Evolutionary conservation across 2,113 vertebrate species (phyloP).

Genomic region (Coptodon bakossiorum): DNA sequence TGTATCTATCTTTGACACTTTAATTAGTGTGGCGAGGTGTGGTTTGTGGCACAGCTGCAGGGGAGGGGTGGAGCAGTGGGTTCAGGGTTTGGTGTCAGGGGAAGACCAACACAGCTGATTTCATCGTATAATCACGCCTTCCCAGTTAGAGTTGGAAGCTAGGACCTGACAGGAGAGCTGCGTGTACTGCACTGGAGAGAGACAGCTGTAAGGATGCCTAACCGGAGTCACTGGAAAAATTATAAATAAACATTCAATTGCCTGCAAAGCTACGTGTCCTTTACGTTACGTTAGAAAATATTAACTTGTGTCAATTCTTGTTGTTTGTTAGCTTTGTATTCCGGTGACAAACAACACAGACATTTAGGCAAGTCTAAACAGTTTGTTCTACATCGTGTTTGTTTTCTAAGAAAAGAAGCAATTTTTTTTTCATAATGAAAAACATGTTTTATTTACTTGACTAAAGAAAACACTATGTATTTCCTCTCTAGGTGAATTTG

Average conservation of each 20-base stretch:
- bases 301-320: neutral
- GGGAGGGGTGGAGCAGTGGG: neutral
- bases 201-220: neutral
- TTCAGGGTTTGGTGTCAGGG: neutral
- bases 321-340: neutral
- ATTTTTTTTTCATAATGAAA: neutral
- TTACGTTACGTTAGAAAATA: neutral
- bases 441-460: neutral
- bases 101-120: neutral
- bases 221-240: neutral
- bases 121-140: neutral
- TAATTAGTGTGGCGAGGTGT: neutral
- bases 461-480: neutral
- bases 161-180: neutral
- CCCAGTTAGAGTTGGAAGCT: neutral
- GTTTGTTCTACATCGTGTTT: neutral
- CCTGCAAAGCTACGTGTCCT: neutral
- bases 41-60: neutral
- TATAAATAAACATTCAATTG: neutral
- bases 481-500: neutral
- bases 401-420: neutral
- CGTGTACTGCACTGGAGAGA: neutral
- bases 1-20: neutral
- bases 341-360: neutral
- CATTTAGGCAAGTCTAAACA: neutral